Evolutionary conservation across 2,113 vertebrate species (phyloP), one percentile per base, ranked within the genome.

Genomic region (Thamnaconus septentrionalis): DNA sequence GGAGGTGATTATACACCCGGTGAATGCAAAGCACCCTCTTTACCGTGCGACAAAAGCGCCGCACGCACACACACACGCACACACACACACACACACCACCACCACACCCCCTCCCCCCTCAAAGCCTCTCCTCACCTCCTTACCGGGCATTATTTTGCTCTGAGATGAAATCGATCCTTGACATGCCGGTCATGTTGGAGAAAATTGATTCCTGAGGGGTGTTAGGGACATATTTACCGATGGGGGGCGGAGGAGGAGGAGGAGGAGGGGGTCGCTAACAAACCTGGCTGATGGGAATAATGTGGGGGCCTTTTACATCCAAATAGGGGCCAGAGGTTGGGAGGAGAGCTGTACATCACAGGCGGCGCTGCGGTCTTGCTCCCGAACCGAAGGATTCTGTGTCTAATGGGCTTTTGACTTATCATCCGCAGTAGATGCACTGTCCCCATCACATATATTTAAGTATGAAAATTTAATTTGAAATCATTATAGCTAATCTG

Each of bases 21-120:
- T 64, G 75, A 78, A 84, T 82, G 77, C 74, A 80, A 87, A 85
- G 81, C 74, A 82, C 71, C 79, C 80, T 81, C 73, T 90, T 88
- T 81, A 75, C 64, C 8, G 53, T 58, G 64, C 78, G 66, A 87
- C 67, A 80, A 78, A 78, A 65, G 48, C 10, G 48, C 48, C 48
- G 18, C 18, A 31, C 18, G 18, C 18, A 31, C 18, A 31, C 18
- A 31, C 18, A 31, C 18, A 31, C 18, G 2, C 18, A 31, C 18
- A 31, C 18, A 31, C 18, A 31, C 18, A 31, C 18, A 31, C 18
- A 31, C 18, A 31, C 18, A 31, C 18, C 71, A 12, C 9, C 4
- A 31, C 3, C 59, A 8, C 18, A 58, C 60, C 42, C 59, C 2
- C 53, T 63, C 53, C 41, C 53, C 54, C 51, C 40, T 47, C 50